Percentiles rank a stretch among this genome's conserved stretches.
phyloP scores from a whole-genome alignment of 2,113 vertebrate species.

The Aspiorhynchus laticeps region DNA sequence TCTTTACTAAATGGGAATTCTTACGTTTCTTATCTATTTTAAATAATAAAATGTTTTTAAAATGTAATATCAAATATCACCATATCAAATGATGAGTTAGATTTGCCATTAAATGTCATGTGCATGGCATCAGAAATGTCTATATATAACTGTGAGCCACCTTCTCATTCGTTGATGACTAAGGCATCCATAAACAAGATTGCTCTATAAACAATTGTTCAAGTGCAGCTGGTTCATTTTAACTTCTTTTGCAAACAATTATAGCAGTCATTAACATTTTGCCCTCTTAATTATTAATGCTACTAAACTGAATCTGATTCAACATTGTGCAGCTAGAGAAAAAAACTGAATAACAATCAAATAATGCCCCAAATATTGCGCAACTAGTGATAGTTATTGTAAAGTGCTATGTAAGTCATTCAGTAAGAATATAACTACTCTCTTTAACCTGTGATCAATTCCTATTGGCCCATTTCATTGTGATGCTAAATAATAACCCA shows the following conservation, averaged over 20 bases:
- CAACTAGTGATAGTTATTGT: background rate
- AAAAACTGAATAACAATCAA: background rate
- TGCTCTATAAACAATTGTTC: background rate
- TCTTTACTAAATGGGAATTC: too few species aligned
- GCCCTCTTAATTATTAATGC: background rate
- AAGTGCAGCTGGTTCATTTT: background rate
- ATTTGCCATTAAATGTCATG: background rate
- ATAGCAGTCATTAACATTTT: background rate
- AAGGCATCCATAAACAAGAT: slow-evolving; percentile 4
- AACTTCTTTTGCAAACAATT: background rate
- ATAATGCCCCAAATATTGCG: background rate
- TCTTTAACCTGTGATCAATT: background rate
- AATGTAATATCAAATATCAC: background rate
- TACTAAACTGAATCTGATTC: background rate
- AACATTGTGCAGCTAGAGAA: background rate
- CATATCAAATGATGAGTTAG: background rate
- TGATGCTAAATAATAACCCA: background rate
- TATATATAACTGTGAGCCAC: background rate
- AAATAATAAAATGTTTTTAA: background rate
- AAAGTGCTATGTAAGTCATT: background rate
- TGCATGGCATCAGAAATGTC: background rate
- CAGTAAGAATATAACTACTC: background rate
- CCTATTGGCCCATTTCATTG: background rate
- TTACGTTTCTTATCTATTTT: background rate
- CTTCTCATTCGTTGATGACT: background rate